Evolutionary conservation across 2,888 invertebrate species (phyloP).

Genomic region (Trissoscelio sp.): DNA sequence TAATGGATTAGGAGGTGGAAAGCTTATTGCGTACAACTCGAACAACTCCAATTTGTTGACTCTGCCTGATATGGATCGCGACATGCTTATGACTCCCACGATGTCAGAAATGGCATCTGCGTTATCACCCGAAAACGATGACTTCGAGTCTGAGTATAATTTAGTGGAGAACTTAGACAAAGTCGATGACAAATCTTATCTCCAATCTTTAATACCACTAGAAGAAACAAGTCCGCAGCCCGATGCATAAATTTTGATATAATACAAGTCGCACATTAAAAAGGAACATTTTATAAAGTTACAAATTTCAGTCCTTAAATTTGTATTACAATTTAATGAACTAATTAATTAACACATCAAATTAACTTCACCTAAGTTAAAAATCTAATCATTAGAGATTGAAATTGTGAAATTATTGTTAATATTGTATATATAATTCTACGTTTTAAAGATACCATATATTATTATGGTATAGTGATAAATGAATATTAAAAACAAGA

Average conservation of each 20-base stretch:
- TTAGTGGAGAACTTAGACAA: conserved; percentile 31
- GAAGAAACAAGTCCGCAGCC: conserved; percentile 38
- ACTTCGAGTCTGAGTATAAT: conserved; percentile 45
- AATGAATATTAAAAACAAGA: too few relatives aligned
- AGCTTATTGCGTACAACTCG: conserved; percentile 79
- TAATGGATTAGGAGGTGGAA: conserved; percentile 73
- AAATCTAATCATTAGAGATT: too few relatives aligned
- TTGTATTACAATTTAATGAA: too few relatives aligned
- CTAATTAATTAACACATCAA: too few relatives aligned
- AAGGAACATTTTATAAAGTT: conserved; percentile 41
- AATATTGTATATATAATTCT: too few relatives aligned
- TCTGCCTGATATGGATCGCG: conserved; percentile 79
- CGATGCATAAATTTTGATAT: conserved; percentile 33
- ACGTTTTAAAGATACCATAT: too few relatives aligned
- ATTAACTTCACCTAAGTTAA: too few relatives aligned
- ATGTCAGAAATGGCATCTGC: conserved; percentile 74
- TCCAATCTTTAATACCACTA: conserved; percentile 49
- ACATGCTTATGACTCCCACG: conserved; percentile 75
- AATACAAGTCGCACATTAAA: conserved; percentile 10
- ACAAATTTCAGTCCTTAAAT: not conserved
- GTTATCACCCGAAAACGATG: conserved; percentile 58
- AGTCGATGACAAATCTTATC: conserved; percentile 50
- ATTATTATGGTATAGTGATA: too few relatives aligned
- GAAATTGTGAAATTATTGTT: too few relatives aligned
- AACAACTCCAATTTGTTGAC: conserved; percentile 65